Conservation (phyloP, 2,888 invertebrate genomes). For the Drosophila macrothrix region DNA sequence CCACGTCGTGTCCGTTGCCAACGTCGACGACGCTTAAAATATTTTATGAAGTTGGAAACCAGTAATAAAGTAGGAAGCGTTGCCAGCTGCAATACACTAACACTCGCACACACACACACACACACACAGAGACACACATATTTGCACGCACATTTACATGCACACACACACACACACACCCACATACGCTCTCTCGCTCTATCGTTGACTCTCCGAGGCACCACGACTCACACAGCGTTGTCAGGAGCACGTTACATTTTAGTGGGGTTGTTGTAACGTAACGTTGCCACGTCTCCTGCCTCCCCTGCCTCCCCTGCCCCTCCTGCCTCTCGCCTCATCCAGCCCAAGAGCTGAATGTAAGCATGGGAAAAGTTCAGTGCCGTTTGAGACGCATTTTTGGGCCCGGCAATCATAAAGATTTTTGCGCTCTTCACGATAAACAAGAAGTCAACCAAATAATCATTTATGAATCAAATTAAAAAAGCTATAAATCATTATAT, state of each 20-base stretch:
- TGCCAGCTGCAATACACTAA: slow-evolving; percentile 67
- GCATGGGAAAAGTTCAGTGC: slow-evolving; percentile 47
- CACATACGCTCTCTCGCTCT: slow-evolving; percentile 41
- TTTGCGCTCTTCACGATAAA: not conserved
- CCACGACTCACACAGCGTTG: slow-evolving; percentile 7
- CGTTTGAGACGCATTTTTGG: slow-evolving; percentile 23
- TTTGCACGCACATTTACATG: slow-evolving; percentile 6
- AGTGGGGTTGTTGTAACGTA: slow-evolving; percentile 56
- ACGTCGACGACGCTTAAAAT: slow-evolving; percentile 62
- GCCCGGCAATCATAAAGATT: not conserved
- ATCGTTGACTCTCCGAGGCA: slow-evolving; percentile 11
- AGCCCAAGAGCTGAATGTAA: slow-evolving; percentile 16
- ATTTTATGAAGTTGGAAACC: slow-evolving; percentile 74
- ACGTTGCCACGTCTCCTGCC: slow-evolving; percentile 36
- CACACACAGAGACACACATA: slow-evolving; percentile 9
- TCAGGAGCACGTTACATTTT: slow-evolving; percentile 39
- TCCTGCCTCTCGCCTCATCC: not conserved
- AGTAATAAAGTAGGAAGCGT: slow-evolving; percentile 76
- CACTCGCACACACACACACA: slow-evolving; percentile 5
- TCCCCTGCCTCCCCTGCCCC: not conserved
- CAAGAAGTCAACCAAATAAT: not conserved
- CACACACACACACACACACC: slow-evolving; percentile 25
- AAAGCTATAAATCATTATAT: not conserved
- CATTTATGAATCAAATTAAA: not conserved
- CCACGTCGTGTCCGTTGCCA: slow-evolving; percentile 21